Conservation (phyloP, 2,888 invertebrate species). For the Drosophila flavopinicola region DNA sequence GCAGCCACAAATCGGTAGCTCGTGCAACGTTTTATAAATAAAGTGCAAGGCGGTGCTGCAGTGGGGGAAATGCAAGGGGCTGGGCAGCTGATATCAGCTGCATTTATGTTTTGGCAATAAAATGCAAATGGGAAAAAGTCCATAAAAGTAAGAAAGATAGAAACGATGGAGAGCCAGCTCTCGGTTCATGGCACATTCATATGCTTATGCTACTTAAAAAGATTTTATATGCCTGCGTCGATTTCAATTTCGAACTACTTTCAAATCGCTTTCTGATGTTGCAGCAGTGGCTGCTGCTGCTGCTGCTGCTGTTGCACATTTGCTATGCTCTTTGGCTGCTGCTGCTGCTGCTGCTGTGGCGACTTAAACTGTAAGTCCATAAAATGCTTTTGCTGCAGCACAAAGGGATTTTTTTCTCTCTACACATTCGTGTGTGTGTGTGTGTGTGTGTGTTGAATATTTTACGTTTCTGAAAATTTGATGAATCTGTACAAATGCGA, state of each 20-base stretch:
- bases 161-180: conserved; percentile 12
- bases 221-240: conserved; percentile 67
- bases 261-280: conserved; percentile 62
- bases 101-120: conserved; percentile 78
- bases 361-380: conserved; percentile 75
- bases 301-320: conserved; percentile 59
- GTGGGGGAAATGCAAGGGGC: background rate
- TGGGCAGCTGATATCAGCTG: conserved; percentile 47
- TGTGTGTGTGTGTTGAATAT: conserved; percentile 55
- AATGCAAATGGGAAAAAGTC: conserved; percentile 76
- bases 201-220: conserved; percentile 73
- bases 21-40: conserved; percentile 63
- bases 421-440: conserved; percentile 7
- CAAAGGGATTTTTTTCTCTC: conserved; percentile 63
- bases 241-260: conserved; percentile 74
- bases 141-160: conserved; percentile 46
- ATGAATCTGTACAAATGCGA: conserved; percentile 78
- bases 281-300: conserved; percentile 28
- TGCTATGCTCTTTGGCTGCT: conserved; percentile 70
- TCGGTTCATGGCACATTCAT: conserved; percentile 56
- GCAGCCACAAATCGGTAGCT: conserved; percentile 41
- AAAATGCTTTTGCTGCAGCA: conserved; percentile 76
- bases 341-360: conserved; percentile 30
- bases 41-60: conserved; percentile 19
- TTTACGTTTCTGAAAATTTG: conserved; percentile 78